Base-by-base conservation (phyloP, 1,140 invertebrate genomes). In the Cydia splendana region DNA sequence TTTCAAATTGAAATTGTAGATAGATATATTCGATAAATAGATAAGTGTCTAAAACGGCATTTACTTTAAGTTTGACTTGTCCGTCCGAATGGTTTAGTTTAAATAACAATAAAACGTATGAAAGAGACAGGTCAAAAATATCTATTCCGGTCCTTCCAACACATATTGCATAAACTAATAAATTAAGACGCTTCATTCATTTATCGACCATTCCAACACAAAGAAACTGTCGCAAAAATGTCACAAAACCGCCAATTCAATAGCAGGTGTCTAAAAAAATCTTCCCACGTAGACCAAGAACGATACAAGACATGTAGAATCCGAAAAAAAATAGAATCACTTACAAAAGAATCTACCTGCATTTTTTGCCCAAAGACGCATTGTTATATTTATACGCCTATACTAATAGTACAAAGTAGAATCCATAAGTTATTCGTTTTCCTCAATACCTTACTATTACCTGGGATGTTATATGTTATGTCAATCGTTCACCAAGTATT, bases 221-320 rank as follows among this genome's bases (percentile, higher is more conserved):
- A 62, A 62, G 57, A 62, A 62, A 62, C 57, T 62, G 57, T 62
- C 57, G 57, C 57, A 62, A 24, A 57, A 62, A 62, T 69, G 30
- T 69, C 65, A 38, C 24, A 34, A 38, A 65, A 69, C 34, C 67
- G 15, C 34, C 30, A n/a, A 71, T 71, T 71, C 34, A 15, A 71
- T 18, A 30, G 76, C 76, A 76, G 76, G 76, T 74, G 69, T 1
- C 9, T 62, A 78, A 78, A 24, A 76, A 79, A 75, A 77, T 51
- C 24, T 83, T 83, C 80, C 76, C 80, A 83, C 78, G 73, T 74
- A 77, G 48, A n/a, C 74, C 24, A 74, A 78, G 76, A 28, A 65
- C 10, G 24, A 65, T 18, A 57, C 74, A 77, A 77, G 75, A 75
- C 75, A 18, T 15, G 45, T 53, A 48, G 42, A 76, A 62, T 28